Percentiles rank a stretch among this genome's conserved stretches.
Conservation (phyloP, 2,797 vertebrate genomes). For the Triplophysa bombifrons region DNA sequence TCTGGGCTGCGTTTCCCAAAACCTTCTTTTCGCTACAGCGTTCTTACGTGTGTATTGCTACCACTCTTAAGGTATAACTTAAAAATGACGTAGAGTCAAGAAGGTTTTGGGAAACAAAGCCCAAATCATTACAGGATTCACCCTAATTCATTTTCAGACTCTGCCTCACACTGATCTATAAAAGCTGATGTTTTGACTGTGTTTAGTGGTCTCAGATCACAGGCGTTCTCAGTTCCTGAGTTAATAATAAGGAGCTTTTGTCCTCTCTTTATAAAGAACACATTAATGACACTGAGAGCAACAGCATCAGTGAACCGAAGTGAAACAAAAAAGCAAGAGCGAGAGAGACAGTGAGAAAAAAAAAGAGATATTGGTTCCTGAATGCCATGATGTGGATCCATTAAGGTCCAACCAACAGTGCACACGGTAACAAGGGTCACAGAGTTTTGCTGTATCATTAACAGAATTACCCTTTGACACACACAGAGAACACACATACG, state of each 20-base stretch:
- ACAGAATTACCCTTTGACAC: constrained; percentile 53
- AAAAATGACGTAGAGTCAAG: too few species aligned
- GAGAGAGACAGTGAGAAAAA: constrained; percentile 23
- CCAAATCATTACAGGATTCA: neutral
- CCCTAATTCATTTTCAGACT: constrained; percentile 19
- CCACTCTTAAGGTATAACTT: too few species aligned
- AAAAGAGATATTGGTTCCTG: constrained; percentile 10
- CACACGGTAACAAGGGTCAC: constrained; percentile 51
- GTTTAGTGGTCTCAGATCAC: constrained; percentile 30
- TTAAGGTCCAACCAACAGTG: constrained; percentile 36
- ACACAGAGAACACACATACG: constrained; percentile 40
- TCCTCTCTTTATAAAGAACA: constrained; percentile 42
- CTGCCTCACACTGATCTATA: neutral
- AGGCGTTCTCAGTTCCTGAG: constrained; percentile 11
- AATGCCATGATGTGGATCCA: constrained; percentile 40
- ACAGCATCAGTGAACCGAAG: constrained; percentile 33
- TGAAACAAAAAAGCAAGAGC: constrained; percentile 21
- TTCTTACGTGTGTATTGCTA: too few species aligned
- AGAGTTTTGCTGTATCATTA: constrained; percentile 69
- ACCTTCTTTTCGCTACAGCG: too few species aligned
- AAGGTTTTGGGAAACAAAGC: too few species aligned
- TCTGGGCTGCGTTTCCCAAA: too few species aligned
- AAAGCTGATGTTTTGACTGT: constrained; percentile 12
- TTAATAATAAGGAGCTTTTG: constrained; percentile 41
- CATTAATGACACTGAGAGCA: constrained; percentile 49